Percentiles rank a stretch among this genome's conserved stretches.
These are phyloP conservation scores for Ara ararauna DNA, from an alignment of 2,797 vertebrate genomes.

Conservation along the genomic window DNA sequence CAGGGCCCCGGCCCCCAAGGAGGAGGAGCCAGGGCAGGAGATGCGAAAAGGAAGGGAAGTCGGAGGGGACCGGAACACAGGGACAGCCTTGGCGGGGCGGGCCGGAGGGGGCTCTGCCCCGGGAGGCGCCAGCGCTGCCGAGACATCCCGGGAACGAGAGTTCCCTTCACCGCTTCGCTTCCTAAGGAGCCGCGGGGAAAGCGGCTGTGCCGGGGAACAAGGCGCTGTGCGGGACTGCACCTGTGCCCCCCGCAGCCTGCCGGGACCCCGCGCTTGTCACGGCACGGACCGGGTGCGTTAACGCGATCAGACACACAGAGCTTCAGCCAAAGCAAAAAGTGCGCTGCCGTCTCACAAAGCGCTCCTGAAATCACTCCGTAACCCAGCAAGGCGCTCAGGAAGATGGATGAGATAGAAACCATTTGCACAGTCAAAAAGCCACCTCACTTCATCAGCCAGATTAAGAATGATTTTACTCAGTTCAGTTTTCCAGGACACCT, in stretches of 20 bases:
- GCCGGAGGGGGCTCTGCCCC: background rate
- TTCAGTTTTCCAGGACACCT: background rate
- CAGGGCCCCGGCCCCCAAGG: slow-evolving; percentile 25
- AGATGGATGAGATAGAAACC: accelerated
- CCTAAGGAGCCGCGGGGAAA: background rate
- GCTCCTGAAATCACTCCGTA: background rate
- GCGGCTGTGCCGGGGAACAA: background rate
- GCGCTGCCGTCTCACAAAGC: accelerated
- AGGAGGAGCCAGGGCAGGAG: slow-evolving; percentile 28
- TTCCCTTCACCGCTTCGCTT: background rate
- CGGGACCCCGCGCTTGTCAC: background rate
- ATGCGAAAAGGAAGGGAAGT: background rate
- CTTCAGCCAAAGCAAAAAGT: background rate
- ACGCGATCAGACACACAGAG: accelerated
- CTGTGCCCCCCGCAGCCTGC: background rate
- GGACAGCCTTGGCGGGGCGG: background rate
- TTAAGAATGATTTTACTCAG: background rate
- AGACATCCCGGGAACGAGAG: too few species aligned
- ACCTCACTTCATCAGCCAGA: background rate
- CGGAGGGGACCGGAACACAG: background rate
- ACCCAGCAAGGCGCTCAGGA: background rate
- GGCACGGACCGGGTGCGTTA: background rate
- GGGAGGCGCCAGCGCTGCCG: background rate
- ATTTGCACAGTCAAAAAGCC: background rate
- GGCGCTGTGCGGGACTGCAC: background rate